Percentiles rank a stretch among this genome's conserved stretches.
Conservation (phyloP, 2,113 vertebrate genomes). For the Ptilorrhoa leucosticta region DNA sequence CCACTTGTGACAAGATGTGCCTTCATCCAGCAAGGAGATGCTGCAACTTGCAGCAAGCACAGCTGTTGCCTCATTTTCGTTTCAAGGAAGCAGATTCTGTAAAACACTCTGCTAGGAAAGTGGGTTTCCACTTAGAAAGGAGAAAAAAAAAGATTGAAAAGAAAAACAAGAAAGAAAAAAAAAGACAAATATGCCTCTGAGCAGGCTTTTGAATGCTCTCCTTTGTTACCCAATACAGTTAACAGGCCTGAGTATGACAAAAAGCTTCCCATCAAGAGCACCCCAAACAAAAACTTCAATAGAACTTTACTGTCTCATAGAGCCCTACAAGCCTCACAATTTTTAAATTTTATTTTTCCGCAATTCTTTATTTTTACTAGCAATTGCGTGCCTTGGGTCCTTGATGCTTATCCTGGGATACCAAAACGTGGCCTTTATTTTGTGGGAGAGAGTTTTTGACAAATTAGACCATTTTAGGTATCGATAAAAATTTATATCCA, state of each 20-base stretch:
- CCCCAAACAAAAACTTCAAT: neutral
- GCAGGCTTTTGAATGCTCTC: slow-evolving; percentile 1
- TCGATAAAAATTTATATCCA: neutral
- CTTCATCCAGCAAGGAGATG: neutral
- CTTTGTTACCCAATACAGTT: neutral
- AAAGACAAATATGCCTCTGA: neutral
- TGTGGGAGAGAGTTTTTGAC: neutral
- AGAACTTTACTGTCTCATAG: neutral
- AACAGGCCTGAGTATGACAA: neutral
- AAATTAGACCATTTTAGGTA: neutral
- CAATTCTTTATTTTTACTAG: neutral
- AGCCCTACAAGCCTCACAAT: neutral
- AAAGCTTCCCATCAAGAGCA: neutral
- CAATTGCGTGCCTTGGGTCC: neutral
- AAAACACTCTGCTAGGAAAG: neutral
- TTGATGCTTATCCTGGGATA: neutral
- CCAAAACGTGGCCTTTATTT: neutral
- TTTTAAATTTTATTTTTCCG: neutral
- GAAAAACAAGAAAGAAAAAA: neutral
- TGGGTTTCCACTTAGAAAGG: neutral
- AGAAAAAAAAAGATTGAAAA: neutral
- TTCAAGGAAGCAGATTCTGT: neutral
- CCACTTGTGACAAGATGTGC: neutral
- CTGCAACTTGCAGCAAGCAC: neutral
- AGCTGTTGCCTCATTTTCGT: neutral